Evolutionary conservation across 2,888 invertebrate species (phyloP).

Genomic region (Deroplatys truncata): DNA sequence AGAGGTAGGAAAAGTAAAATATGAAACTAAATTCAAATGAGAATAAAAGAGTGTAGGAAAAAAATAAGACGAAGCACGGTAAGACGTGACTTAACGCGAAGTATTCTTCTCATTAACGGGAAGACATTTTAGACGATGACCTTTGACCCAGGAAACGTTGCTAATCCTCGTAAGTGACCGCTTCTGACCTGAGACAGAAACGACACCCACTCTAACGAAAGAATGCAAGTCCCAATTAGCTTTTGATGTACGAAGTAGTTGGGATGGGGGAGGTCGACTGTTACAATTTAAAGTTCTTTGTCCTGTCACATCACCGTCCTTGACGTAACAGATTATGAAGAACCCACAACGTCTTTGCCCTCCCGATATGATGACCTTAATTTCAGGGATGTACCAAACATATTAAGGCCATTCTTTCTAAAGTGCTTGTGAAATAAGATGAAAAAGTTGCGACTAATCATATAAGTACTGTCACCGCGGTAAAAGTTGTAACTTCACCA

Average conservation of each 20-base stretch:
- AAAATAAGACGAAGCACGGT: background rate
- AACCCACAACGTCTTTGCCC: background rate
- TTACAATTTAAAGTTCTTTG: background rate
- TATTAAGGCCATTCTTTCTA: background rate
- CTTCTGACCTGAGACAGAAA: background rate
- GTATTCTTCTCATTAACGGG: background rate
- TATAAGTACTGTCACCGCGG: no score
- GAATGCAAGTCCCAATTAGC: background rate
- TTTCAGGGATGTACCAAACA: background rate
- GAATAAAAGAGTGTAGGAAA: background rate
- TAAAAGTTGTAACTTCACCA: no score
- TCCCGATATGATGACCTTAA: background rate
- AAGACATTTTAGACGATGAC: background rate
- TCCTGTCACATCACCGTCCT: background rate
- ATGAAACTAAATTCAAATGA: background rate
- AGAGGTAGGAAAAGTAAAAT: background rate
- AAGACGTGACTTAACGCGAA: background rate
- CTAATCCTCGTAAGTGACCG: background rate
- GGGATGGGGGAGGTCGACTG: background rate
- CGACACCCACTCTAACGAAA: background rate
- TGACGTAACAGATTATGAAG: background rate
- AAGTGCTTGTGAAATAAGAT: background rate
- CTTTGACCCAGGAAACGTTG: background rate
- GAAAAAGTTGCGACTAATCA: no score
- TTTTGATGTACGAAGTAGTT: background rate